phyloP scores from a whole-genome alignment of 2,113 vertebrate genomes.

The Ceratotherium simum region DNA sequence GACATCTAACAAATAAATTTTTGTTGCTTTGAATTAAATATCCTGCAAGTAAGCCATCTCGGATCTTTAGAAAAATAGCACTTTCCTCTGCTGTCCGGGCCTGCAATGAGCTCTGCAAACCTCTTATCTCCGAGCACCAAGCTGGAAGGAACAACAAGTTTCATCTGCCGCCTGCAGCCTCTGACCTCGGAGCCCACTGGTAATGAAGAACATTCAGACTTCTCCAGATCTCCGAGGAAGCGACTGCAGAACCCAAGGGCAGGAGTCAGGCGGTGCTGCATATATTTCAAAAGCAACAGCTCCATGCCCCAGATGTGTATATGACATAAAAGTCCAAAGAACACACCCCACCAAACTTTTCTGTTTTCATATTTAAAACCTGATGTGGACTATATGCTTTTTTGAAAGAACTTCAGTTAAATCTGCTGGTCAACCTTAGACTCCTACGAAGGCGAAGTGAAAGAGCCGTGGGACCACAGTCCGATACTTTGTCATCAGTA shows the following conservation, averaged over 20 bases:
- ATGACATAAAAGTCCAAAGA: neutral
- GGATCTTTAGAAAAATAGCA: neutral
- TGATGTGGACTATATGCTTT: neutral
- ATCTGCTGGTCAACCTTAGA: neutral
- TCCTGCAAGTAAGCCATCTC: no score
- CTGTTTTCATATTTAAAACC: neutral
- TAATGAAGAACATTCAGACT: rapidly evolving
- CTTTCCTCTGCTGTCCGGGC: neutral
- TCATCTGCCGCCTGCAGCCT: neutral
- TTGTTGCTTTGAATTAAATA: neutral
- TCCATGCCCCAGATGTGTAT: rapidly evolving
- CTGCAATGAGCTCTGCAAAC: no score
- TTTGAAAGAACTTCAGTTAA: neutral
- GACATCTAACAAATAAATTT: neutral
- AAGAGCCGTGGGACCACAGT: rapidly evolving
- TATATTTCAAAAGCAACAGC: neutral
- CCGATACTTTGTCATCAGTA: neutral
- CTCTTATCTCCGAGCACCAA: neutral
- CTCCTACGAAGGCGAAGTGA: rapidly evolving
- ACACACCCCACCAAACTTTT: rapidly evolving
- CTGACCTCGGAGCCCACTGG: neutral
- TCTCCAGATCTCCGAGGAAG: neutral
- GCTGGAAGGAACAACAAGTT: neutral
- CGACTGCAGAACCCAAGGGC: rapidly evolving
- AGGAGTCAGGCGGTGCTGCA: rapidly evolving